Evolutionary conservation across 2,888 invertebrate species (phyloP).

Genomic region (Aspidiotus destructor): DNA sequence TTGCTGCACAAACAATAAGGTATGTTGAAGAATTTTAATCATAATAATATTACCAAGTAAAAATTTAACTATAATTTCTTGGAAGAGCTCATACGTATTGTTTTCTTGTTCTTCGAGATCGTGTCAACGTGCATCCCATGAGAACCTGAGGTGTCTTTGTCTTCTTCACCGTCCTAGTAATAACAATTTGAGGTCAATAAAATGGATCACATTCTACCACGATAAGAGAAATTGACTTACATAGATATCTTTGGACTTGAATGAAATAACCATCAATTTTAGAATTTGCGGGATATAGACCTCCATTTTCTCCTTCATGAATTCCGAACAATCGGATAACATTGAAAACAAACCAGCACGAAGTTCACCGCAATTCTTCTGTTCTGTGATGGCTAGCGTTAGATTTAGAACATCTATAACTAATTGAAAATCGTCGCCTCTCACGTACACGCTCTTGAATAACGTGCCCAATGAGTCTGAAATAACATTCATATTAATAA

Average conservation of each 20-base stretch:
- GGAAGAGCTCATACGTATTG: not conserved
- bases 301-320: slow-evolving; percentile 31
- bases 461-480: slow-evolving; percentile 21
- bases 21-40: not conserved
- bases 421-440: slow-evolving; percentile 23
- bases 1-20: not conserved
- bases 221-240: not conserved
- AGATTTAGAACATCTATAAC: slow-evolving; percentile 19
- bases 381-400: slow-evolving; percentile 16
- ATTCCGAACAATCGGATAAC: slow-evolving; percentile 25
- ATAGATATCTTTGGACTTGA: slow-evolving; percentile 12
- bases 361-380: slow-evolving; percentile 25
- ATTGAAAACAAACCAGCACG: slow-evolving; percentile 24
- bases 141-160: not conserved
- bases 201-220: not conserved
- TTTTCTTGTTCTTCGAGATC: slow-evolving; percentile 6
- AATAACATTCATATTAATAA: not conserved
- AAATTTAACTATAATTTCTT: not conserved
- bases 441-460: slow-evolving; percentile 24
- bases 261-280: slow-evolving; percentile 22
- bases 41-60: not conserved
- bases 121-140: slow-evolving; percentile 8
- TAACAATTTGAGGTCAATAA: not conserved
- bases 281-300: slow-evolving; percentile 18
- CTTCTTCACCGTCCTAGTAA: slow-evolving; percentile 14